Percentiles rank a stretch among this genome's conserved stretches.
Evolutionary conservation across 2,797 vertebrate genomes (phyloP).

Genomic region (Rhincodon typus): DNA sequence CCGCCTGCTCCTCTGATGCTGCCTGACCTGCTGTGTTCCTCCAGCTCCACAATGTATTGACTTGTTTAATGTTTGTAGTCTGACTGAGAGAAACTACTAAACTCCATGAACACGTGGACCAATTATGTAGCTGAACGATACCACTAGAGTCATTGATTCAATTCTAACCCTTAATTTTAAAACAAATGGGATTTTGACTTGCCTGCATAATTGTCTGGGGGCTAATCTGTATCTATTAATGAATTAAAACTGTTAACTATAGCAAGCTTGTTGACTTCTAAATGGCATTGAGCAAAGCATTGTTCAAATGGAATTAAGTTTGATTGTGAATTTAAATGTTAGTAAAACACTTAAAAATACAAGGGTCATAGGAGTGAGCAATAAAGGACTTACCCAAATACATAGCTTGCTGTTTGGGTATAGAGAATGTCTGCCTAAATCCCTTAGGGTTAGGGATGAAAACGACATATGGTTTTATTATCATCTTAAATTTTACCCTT

Average conservation of each 20-base stretch:
- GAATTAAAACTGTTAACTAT: background rate
- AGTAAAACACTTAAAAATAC: constrained; percentile 9
- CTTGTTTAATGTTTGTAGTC: background rate
- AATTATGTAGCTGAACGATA: background rate
- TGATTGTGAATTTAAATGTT: constrained; percentile 6
- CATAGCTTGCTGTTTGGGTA: no score
- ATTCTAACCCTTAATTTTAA: background rate
- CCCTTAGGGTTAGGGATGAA: no score
- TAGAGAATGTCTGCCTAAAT: no score
- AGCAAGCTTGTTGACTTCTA: background rate
- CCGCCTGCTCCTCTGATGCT: no score
- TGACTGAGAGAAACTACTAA: background rate
- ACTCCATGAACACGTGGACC: background rate
- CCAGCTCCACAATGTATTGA: no score
- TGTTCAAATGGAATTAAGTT: background rate
- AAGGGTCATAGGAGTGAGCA: no score
- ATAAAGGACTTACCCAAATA: no score
- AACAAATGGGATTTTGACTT: background rate
- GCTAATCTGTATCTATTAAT: constrained; percentile 16
- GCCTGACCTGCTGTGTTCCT: no score
- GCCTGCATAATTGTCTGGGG: background rate
- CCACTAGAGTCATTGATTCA: background rate
- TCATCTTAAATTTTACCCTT: no score
- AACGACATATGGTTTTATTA: no score
- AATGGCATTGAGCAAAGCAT: background rate